Conservation (phyloP, 2,888 invertebrate genomes). For the Lagria hirta region DNA sequence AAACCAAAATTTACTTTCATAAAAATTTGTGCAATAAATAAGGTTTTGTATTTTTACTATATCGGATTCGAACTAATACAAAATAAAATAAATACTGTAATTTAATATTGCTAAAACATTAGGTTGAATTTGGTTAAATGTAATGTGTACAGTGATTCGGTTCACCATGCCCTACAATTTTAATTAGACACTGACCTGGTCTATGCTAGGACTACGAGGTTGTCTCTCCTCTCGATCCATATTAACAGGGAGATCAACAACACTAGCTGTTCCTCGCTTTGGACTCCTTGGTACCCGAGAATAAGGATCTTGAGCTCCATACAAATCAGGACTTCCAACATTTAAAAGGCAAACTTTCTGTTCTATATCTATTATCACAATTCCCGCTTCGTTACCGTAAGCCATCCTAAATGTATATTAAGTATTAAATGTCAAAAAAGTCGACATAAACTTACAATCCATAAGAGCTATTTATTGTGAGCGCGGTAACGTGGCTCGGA, state of each 20-base stretch:
- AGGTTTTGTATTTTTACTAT: too few relatives aligned
- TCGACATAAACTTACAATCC: constrained; percentile 78
- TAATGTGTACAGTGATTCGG: constrained; percentile 12
- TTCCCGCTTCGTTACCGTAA: constrained; percentile 94
- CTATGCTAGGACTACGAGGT: constrained; percentile 82
- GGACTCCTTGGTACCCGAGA: constrained; percentile 61
- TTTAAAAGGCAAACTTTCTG: constrained; percentile 88
- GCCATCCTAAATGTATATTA: constrained; percentile 94
- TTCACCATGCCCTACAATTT: constrained; percentile 14
- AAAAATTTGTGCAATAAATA: too few relatives aligned
- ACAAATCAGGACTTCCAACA: constrained; percentile 87
- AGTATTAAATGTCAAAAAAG: too few relatives aligned
- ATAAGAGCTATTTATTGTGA: constrained; percentile 94
- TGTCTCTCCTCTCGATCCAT: constrained; percentile 54
- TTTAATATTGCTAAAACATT: constrained; percentile 20
- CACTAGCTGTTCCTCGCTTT: constrained; percentile 49
- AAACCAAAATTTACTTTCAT: too few relatives aligned
- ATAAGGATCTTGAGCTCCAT: constrained; percentile 86
- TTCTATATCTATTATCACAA: constrained; percentile 92
- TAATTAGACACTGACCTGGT: constrained; percentile 70
- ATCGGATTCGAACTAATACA: too few relatives aligned
- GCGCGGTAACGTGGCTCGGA: constrained; percentile 82
- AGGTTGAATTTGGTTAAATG: constrained; percentile 6
- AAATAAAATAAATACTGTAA: too few relatives aligned
- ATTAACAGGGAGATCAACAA: constrained; percentile 51